Conservation (phyloP, 2,888 invertebrate species). For the Scelioninae gen. 1 region DNA sequence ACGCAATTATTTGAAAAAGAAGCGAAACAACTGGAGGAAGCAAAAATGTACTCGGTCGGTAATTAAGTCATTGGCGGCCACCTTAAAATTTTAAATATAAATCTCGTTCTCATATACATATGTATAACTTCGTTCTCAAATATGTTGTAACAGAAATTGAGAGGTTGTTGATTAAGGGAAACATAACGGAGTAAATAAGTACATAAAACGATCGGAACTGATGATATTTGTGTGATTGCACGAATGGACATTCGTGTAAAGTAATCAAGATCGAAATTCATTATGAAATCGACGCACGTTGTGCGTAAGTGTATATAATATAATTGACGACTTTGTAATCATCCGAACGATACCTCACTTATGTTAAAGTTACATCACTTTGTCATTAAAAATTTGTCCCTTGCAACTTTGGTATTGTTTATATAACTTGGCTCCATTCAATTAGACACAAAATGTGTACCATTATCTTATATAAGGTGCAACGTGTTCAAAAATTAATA, state of each 20-base stretch:
- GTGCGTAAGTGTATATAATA: conserved; percentile 11
- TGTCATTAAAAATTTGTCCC: not conserved
- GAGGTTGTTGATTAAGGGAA: conserved; percentile 57
- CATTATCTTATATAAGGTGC: too few species aligned
- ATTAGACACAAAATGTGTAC: too few species aligned
- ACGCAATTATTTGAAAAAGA: conserved; percentile 6
- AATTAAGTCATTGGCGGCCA: conserved; percentile 53
- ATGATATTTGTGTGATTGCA: conserved; percentile 62
- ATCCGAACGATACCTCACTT: too few species aligned
- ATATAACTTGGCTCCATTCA: too few species aligned
- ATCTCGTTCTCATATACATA: conserved; percentile 55
- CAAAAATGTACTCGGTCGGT: conserved; percentile 6
- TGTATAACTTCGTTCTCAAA: conserved; percentile 54
- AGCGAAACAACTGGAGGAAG: not conserved
- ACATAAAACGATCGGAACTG: conserved; percentile 58
- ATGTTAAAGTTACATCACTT: not conserved
- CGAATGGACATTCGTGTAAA: conserved; percentile 57
- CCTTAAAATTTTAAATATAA: conserved; percentile 60
- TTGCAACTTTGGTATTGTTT: too few species aligned
- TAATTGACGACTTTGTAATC: conserved; percentile 19
- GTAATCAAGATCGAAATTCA: conserved; percentile 58
- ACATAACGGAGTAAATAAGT: conserved; percentile 57
- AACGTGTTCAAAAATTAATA: too few species aligned
- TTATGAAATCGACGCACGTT: conserved; percentile 58
- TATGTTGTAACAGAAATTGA: conserved; percentile 61